Evolutionary conservation across 1,140 invertebrate genomes (phyloP), one percentile per base, ranked within the genome.

Genomic region (Camponotus pennsylvanicus): DNA sequence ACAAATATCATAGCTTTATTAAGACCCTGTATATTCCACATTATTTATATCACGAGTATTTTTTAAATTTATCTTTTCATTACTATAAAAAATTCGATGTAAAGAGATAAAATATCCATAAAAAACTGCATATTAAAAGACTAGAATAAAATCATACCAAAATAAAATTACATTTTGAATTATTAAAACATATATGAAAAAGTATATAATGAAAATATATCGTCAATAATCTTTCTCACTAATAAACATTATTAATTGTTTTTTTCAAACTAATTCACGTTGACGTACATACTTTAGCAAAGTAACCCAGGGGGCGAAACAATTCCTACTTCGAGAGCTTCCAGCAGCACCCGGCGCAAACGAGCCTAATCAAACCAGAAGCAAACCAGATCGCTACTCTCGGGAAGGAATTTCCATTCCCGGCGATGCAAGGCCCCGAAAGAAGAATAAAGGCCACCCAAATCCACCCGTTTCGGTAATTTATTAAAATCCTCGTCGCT

Each of bases 401-500:
- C 32, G 55, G 79, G 49, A 83, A 75, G 69, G 40, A 83, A 83
- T 49, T 83, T 83, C 69, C 69, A 83, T 73, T 40, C 79, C 69
- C 79, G 67, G 49, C 79, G 79, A 83, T 83, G 79, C 79, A 83
- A 83, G 69, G 79, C 55, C 59, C 45, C 63, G 61, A 85, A 77
- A 64, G 63, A 64, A 79, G 83, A 76, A 85, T 85, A 76, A 85
- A 79, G 75, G 59, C 75, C 75, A 76, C 71, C 49, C 66, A 66
- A 86, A 78, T 78, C 70, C 79, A 73, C 76, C 76, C 66, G 71
- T 87, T 82, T 83, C 75, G 40, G 83, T 88, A 91, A 91, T 91
- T 91, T 91, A 91, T 90, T 89, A 89, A 89, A 91, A 90, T 90
- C 84, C 87, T 89, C 89, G 87, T 85, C 86, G 82, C 67, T 80